A percentile compares a stretch with the other conserved stretches of the same genome.
Evolutionary conservation across 2,888 invertebrate genomes (phyloP).

Genomic region (Platycheirus rosarum): DNA sequence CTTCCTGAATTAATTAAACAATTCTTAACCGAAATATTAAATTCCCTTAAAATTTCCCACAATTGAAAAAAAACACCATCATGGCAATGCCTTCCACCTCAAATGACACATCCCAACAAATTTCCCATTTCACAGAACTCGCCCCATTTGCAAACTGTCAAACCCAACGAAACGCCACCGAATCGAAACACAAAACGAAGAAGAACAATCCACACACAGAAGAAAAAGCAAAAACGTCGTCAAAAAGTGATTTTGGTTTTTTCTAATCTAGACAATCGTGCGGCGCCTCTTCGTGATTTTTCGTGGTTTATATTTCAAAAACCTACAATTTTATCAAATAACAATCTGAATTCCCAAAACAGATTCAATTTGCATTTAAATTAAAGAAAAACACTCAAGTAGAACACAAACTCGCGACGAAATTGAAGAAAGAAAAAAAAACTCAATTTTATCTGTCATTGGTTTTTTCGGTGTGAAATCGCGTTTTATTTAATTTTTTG

Average conservation of each 20-base stretch:
- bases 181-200: constrained; percentile 55
- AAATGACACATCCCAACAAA: constrained; percentile 4
- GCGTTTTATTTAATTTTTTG: constrained; percentile 18
- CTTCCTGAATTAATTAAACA: too few relatives aligned
- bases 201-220: constrained; percentile 51
- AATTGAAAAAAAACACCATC: not conserved
- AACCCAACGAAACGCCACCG: constrained; percentile 39
- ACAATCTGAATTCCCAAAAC: constrained; percentile 33
- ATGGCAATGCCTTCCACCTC: not conserved
- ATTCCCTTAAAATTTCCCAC: not conserved
- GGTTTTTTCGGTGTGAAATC: constrained; percentile 19
- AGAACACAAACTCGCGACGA: constrained; percentile 3
- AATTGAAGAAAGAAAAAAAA: constrained; percentile 17
- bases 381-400: constrained; percentile 9
- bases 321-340: constrained; percentile 15
- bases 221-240: constrained; percentile 67
- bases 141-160: constrained; percentile 57
- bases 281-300: constrained; percentile 68
- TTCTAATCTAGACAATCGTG: constrained; percentile 61
- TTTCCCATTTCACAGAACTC: constrained; percentile 19
- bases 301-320: constrained; percentile 43
- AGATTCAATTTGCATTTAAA: constrained; percentile 56
- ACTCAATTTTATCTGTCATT: constrained; percentile 27
- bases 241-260: constrained; percentile 64
- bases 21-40: too few relatives aligned